These are phyloP conservation scores for Beris chalybata DNA, from an alignment of 2,888 invertebrate genomes.

Conservation along the genomic window DNA sequence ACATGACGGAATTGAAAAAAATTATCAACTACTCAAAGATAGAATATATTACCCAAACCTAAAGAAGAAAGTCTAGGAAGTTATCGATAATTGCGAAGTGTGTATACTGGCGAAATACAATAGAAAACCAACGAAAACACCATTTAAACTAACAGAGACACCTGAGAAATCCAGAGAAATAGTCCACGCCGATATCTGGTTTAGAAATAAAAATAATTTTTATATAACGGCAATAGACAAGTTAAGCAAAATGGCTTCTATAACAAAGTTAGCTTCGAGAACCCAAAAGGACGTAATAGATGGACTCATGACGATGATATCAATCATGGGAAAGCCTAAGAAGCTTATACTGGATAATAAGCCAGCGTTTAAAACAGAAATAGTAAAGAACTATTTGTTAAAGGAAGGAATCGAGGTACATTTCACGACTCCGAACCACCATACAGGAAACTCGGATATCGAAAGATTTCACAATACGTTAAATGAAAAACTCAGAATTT, in stretches of 20 bases:
- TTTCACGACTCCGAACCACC: not conserved
- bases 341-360: not conserved
- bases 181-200: slow-evolving; percentile 33
- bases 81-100: too few relatives aligned
- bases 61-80: too few relatives aligned
- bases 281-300: too few relatives aligned
- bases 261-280: too few relatives aligned
- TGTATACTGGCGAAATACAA: too few relatives aligned
- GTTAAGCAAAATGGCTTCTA: too few relatives aligned
- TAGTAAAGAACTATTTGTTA: not conserved
- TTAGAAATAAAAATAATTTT: slow-evolving; percentile 36
- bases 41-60: too few relatives aligned
- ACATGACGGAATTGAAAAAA: too few relatives aligned
- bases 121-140: not conserved
- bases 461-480: not conserved
- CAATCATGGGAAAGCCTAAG: not conserved
- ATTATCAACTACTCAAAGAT: too few relatives aligned
- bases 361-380: not conserved
- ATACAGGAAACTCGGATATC: not conserved
- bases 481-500: too few relatives aligned
- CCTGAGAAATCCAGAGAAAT: slow-evolving; percentile 44
- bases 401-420: not conserved
- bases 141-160: slow-evolving; percentile 1
- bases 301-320: not conserved
- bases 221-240: slow-evolving; percentile 26